Evolutionary conservation across 2,888 invertebrate genomes (phyloP).

Genomic region (Acanthosepion esculentum): DNA sequence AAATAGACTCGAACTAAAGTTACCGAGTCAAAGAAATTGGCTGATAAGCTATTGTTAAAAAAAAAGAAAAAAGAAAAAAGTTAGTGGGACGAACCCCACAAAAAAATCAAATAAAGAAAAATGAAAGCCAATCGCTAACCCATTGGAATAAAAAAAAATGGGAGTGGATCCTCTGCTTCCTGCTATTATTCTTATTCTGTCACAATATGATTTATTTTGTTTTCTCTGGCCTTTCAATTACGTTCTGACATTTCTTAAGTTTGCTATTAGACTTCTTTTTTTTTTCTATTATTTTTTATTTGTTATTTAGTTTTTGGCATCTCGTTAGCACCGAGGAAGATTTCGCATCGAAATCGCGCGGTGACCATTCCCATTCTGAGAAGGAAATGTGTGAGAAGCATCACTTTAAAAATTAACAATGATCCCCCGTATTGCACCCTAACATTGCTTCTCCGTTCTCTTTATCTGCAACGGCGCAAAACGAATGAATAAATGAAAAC

Average conservation of each 20-base stretch:
- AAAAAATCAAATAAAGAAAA: not conserved
- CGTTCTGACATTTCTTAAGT: not conserved
- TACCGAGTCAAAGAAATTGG: not conserved
- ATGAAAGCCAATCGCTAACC: not conserved
- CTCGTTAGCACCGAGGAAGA: not conserved
- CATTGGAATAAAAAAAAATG: not conserved
- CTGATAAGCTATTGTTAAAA: not conserved
- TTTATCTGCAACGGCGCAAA: not conserved
- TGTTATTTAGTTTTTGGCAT: not conserved
- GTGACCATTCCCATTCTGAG: not conserved
- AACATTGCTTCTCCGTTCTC: not conserved
- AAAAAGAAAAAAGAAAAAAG: not conserved
- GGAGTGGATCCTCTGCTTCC: not conserved
- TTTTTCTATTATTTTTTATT: too few species aligned
- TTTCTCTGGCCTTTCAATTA: slow-evolving; percentile 7
- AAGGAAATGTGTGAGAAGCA: not conserved
- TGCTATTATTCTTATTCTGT: not conserved
- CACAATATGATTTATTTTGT: slow-evolving; percentile 21
- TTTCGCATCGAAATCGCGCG: slow-evolving; percentile 13
- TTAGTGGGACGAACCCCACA: not conserved
- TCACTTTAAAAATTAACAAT: not conserved
- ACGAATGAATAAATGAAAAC: not conserved
- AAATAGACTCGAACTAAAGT: not conserved
- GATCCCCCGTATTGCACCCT: not conserved
- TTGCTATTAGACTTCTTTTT: not conserved